A percentile compares a stretch with the other conserved stretches of the same genome.
Evolutionary conservation across 2,113 vertebrate genomes (phyloP).

Genomic region (Python bivittatus): DNA sequence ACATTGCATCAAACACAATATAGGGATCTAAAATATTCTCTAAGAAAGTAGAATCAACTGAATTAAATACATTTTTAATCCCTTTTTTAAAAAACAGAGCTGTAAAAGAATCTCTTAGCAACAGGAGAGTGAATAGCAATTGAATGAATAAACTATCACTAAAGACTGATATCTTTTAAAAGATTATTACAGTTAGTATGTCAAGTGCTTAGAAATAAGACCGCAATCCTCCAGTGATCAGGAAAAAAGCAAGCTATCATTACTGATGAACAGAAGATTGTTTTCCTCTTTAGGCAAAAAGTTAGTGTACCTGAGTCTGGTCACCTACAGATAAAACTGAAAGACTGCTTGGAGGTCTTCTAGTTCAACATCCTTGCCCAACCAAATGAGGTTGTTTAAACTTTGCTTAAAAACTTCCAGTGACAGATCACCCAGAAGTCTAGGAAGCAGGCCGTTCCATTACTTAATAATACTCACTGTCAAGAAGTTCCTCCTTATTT

Average conservation of each 20-base stretch:
- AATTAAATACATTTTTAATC: background rate
- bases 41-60: background rate
- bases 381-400: background rate
- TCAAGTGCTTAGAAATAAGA: background rate
- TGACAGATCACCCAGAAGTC: background rate
- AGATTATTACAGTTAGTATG: background rate
- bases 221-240: background rate
- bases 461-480: too few species aligned
- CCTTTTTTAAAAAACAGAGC: background rate
- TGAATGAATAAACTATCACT: background rate
- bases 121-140: background rate
- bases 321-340: background rate
- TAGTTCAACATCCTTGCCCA: background rate
- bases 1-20: background rate
- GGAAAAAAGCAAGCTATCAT: background rate
- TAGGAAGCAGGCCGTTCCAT: background rate
- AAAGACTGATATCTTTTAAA: background rate
- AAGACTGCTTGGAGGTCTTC: background rate
- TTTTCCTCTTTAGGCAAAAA: background rate
- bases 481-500: too few species aligned
- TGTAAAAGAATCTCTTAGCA: background rate
- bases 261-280: background rate
- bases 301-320: background rate
- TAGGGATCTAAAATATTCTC: background rate
- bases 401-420: background rate